Evolutionary conservation across 2,113 vertebrate genomes (phyloP).

Genomic region (Cynopterus brachyotis): DNA sequence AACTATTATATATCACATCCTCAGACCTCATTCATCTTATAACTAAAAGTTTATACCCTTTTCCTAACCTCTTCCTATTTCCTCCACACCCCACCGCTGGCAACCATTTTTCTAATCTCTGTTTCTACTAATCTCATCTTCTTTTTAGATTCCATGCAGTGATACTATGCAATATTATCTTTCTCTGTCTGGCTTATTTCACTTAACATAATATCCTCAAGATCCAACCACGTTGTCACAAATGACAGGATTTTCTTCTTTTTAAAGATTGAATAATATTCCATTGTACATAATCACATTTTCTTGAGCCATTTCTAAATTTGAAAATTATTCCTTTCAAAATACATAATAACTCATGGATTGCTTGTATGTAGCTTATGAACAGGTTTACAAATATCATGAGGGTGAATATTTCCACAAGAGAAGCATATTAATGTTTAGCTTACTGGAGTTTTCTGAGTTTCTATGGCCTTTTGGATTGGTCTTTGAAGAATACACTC

Average conservation of each 20-base stretch:
- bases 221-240: background rate
- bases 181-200: background rate
- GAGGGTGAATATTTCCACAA: background rate
- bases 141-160: background rate
- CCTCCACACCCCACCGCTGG: background rate
- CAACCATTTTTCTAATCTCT: background rate
- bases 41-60: background rate
- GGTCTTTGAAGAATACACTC: background rate
- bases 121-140: background rate
- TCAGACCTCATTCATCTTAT: background rate
- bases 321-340: background rate
- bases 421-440: background rate
- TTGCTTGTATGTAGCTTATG: background rate
- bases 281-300: background rate
- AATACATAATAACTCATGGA: background rate
- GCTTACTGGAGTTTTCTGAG: background rate
- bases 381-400: background rate
- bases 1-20: background rate
- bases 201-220: background rate
- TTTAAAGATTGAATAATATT: background rate
- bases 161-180: background rate
- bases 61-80: background rate
- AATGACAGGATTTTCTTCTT: background rate
- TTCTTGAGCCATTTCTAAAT: background rate
- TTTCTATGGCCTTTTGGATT: background rate